Evolutionary conservation across 2,888 invertebrate genomes (phyloP), one percentile per base, ranked within the genome.

Genomic region (Dromius quadrimaculatus): DNA sequence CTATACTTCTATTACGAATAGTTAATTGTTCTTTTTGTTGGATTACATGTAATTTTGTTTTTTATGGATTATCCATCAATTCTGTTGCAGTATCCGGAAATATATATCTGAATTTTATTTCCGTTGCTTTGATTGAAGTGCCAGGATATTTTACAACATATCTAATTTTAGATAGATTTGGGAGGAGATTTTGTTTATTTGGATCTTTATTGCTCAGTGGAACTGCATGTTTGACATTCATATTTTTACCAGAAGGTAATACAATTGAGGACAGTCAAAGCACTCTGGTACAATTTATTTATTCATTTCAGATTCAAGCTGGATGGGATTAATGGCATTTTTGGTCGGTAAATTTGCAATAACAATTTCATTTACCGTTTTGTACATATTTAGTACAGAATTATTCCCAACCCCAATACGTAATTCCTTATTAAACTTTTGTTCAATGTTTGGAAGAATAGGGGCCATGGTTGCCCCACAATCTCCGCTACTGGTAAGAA

Each of bases 31-130:
- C 90, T n/a, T 87, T 92, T 75, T 92, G 92, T 84, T 93, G 92
- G 92, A 87, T 92, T 11, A 89, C 92, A 0, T 89, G 90, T 76
- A 90, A 91, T 0, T 89, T 93, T 73, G 89, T 93, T 15, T 94
- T 92, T 80, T 93, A 92, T 77, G 94, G 94, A 0, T 81, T 94
- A 36, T 92, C 92, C 0, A 85, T 94, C 64, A 92, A 92, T 81
- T 89, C 93, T 0, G 92, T 92, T 1, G 86, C 90, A 0, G 81
- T 94, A 54, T 88, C 88, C 13, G 93, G 92, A 0, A 89, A 92
- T 79, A 88, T 88, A 76, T 93, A 93, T 79, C 80, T 91, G 9
- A 93, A 93, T 81, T 94, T 92, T 77, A 89, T 92, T 17, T 79
- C 90, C 63, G 89, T 89, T 0, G 84, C 87, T 0, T 77, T 88